Conservation (phyloP, 2,888 invertebrate species). For the Lasius platythorax region DNA sequence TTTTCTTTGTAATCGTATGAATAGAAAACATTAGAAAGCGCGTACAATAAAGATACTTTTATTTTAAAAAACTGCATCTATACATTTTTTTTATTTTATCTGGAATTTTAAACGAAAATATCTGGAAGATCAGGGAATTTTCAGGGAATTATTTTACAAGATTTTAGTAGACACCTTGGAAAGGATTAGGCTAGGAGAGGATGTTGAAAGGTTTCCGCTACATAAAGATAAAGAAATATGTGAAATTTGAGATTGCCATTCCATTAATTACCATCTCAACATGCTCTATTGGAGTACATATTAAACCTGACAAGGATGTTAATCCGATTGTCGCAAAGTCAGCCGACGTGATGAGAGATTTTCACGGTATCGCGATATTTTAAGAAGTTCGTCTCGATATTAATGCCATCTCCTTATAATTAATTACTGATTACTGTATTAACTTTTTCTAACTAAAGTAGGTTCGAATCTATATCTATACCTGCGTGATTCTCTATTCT, state of each 20-base stretch:
- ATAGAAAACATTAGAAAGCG: too few relatives aligned
- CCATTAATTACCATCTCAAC: constrained; percentile 7
- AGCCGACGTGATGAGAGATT: background rate
- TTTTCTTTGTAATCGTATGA: too few relatives aligned
- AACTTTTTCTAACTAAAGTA: background rate
- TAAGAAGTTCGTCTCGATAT: background rate
- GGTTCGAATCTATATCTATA: background rate
- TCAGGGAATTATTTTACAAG: too few relatives aligned
- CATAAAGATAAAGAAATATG: background rate
- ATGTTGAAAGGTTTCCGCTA: background rate
- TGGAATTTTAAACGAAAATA: too few relatives aligned
- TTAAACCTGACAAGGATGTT: background rate
- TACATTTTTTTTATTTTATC: too few relatives aligned
- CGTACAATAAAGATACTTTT: too few relatives aligned
- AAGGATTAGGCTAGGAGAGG: too few relatives aligned
- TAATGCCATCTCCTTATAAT: too few relatives aligned
- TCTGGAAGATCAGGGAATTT: too few relatives aligned
- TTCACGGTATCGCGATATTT: background rate
- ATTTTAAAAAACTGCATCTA: too few relatives aligned
- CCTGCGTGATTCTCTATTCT: background rate
- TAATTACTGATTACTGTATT: background rate
- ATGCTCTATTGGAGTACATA: background rate
- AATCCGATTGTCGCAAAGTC: background rate
- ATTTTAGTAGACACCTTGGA: too few relatives aligned
- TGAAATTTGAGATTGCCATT: background rate